Base-by-base conservation (phyloP, 2,888 invertebrate genomes). In the Tachina fera region DNA sequence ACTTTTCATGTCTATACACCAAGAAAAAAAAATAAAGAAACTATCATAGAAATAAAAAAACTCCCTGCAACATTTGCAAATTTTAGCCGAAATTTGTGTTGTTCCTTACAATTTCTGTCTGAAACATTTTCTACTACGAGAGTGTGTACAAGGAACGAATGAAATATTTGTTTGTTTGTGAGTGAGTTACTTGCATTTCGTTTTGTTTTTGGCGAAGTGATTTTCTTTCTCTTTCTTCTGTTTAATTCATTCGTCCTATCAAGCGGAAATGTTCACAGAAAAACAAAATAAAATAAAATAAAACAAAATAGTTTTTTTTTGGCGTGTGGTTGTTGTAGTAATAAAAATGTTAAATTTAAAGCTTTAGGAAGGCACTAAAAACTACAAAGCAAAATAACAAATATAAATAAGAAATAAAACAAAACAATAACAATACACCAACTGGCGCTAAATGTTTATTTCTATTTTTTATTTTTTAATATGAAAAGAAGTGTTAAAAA, bases 311-410 rank as follows among this genome's bases (percentile, higher is more conserved):
- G 31, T 31, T 11, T 22, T n/a, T 72, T 70, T 58, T 51, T 60
- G 9, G 61, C 39, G 70, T 70, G 61, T 63, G 53, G 76, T 81
- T 84, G 77, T 83, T 87, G 87, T 84, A 79, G 87, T 86, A 88
- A 88, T 88, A 88, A 88, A 88, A 88, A 87, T 86, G 87, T 87
- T 87, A 87, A 88, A 88, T 88, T 88, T 88, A 88, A 88, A 87
- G 87, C 83, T 87, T 83, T 87, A 88, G 87, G 88, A 88, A 88
- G 84, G 74, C 84, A 83, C 84, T 88, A 87, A 87, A 87, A 86
- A 88, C 80, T 81, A 77, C 68, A 60, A 83, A 83, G 82, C 22
- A 41, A 65, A 11, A 31, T 3, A 31, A 31, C 2, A 31, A 31
- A 31, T 4, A 45, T 47, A 71, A 74, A 19, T 60, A 22, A 49